These are phyloP conservation scores for Eutolmus rufibarbis DNA, from an alignment of 2,888 invertebrate genomes.

Conservation along the genomic window DNA sequence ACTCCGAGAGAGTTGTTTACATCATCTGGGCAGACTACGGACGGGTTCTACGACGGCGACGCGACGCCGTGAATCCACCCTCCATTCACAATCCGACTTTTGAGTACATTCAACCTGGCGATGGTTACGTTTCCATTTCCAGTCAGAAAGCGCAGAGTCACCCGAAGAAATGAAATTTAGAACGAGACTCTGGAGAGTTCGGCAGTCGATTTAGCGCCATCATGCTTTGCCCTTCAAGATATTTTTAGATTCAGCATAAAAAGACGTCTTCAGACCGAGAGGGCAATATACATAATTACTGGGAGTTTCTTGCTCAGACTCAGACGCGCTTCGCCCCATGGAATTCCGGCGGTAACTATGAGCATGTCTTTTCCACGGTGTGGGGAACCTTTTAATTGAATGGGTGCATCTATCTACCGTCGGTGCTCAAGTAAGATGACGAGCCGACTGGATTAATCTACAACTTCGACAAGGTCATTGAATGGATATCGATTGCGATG, in stretches of 20 bases:
- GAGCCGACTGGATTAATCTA: background rate
- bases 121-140: background rate
- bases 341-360: background rate
- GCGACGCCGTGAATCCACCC: background rate
- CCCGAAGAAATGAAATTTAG: background rate
- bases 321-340: background rate
- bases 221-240: background rate
- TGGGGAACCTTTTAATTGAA: background rate
- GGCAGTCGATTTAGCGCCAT: background rate
- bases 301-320: background rate
- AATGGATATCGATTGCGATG: background rate
- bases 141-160: background rate
- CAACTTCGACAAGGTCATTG: constrained; percentile 11
- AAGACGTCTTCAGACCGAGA: background rate
- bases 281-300: background rate
- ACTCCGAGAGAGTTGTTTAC: background rate
- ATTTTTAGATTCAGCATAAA: background rate
- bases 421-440: background rate
- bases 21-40: background rate
- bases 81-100: background rate
- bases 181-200: background rate
- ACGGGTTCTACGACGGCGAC: background rate
- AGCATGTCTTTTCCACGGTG: background rate
- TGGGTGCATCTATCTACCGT: background rate
- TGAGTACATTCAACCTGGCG: background rate